Evolutionary conservation across 2,113 vertebrate species (phyloP), one percentile per base, ranked within the genome.

Genomic region (Oxyruncus cristatus): DNA sequence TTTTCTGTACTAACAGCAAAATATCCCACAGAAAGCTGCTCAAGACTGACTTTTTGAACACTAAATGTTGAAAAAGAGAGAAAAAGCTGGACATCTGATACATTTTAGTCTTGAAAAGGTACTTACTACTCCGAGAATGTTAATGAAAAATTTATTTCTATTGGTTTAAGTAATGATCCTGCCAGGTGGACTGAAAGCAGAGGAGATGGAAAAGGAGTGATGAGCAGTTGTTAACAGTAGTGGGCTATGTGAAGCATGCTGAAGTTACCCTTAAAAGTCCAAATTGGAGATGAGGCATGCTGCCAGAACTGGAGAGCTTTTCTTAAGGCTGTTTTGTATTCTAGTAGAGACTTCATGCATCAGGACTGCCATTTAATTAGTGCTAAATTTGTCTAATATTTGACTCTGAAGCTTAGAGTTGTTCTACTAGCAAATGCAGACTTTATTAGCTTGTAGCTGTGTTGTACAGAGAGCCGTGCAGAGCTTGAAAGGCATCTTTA

Each of bases 121-220:
- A 59, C 74, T 84, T 92, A 92, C 84, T 86, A 24, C 32, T 47
- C 26, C 83, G 47, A 68, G 77, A 93, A 66, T 35, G 39, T 56
- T 77, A 70, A 41, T 65, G 56, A 56, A 73, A 87, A 73, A 35
- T 39, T 30, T 77, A 39, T 92, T 87, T 94, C 30, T 58, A 0
- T 76, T 95, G 78, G 53, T 58, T 90, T 88, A 92, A 93, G 67
- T 88, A 93, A 53, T 62, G 56, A 75, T 56, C 23, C 24, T 82
- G 33, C 66, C 33, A 79, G 78, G 78, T 95, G 88, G 85, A 41
- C 81, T 68, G 62, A 67, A 62, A 88, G 37, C 53, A 89, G 49
- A 59, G 56, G 63, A 66, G 89, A n/a, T 0, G 0, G 53, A 68
- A 59, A 61, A 70, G 49, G 35, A 55, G 62, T 11, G 58, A 74